Percentiles rank a stretch among this genome's conserved stretches.
Evolutionary conservation across 2,888 invertebrate genomes (phyloP).

Genomic region (Acanthopleura granulata): DNA sequence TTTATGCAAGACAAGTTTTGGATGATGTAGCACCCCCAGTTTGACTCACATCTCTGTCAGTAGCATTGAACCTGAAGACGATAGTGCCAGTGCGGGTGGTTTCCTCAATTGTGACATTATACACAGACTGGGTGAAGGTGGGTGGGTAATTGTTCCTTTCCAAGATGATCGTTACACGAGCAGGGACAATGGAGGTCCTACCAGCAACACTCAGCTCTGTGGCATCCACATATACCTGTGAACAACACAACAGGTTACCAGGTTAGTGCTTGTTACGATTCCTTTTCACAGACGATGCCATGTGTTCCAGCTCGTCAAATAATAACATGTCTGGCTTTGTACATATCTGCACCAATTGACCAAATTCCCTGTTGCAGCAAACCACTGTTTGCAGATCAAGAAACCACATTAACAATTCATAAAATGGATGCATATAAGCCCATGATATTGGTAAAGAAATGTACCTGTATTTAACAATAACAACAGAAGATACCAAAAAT

Average conservation of each 20-base stretch:
- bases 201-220: constrained; percentile 9
- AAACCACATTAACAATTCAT: too few species aligned
- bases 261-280: too few species aligned
- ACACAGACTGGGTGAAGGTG: background rate
- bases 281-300: too few species aligned
- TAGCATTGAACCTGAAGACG: background rate
- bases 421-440: too few species aligned
- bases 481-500: too few species aligned
- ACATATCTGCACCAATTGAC: too few species aligned
- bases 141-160: background rate
- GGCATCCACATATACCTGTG: constrained; percentile 7
- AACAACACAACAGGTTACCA: background rate
- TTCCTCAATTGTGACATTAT: constrained; percentile 4
- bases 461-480: too few species aligned
- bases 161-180: background rate
- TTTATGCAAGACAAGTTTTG: background rate
- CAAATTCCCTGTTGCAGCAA: too few species aligned
- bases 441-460: too few species aligned
- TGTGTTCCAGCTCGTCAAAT: too few species aligned
- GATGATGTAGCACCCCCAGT: background rate
- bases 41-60: constrained; percentile 10
- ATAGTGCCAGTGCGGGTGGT: background rate
- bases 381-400: too few species aligned
- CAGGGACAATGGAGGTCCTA: background rate
- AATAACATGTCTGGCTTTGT: too few species aligned